Conservation (phyloP, 2,888 invertebrate species). For the Hecatera dysodea region DNA sequence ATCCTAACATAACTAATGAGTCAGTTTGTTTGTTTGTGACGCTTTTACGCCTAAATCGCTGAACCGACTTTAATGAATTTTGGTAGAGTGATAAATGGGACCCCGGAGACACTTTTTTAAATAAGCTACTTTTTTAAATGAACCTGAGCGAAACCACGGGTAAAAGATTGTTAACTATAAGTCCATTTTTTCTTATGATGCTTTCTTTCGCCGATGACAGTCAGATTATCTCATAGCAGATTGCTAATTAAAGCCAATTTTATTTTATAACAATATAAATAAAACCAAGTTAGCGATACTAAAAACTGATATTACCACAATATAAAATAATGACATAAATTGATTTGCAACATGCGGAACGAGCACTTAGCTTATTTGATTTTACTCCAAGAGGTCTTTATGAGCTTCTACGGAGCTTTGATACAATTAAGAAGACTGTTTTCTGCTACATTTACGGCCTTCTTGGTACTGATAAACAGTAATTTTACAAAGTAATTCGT, state of each 20-base stretch:
- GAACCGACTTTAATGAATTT: too few relatives aligned
- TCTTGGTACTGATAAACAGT: constrained; percentile 17
- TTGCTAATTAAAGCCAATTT: constrained; percentile 6
- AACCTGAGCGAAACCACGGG: too few relatives aligned
- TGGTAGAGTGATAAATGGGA: too few relatives aligned
- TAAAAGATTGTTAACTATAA: too few relatives aligned
- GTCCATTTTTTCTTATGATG: background rate
- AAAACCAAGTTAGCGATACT: constrained; percentile 5
- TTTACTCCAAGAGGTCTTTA: constrained; percentile 35
- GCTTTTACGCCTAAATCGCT: too few relatives aligned
- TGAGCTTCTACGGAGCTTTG: constrained; percentile 9
- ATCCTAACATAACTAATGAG: too few relatives aligned
- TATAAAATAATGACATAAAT: constrained; percentile 35
- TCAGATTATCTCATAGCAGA: background rate
- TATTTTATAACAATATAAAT: constrained; percentile 3
- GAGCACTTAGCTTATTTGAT: constrained; percentile 33
- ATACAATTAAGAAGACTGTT: constrained; percentile 12
- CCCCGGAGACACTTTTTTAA: too few relatives aligned
- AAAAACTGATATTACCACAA: constrained; percentile 15
- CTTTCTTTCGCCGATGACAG: background rate
- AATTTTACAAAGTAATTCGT: too few relatives aligned
- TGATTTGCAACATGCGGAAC: constrained; percentile 12
- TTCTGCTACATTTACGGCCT: background rate
- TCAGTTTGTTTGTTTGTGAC: too few relatives aligned
- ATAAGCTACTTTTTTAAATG: too few relatives aligned